These are phyloP conservation scores for Neostethus bicornis DNA, from an alignment of 2,797 vertebrate species.

Conservation along the genomic window DNA sequence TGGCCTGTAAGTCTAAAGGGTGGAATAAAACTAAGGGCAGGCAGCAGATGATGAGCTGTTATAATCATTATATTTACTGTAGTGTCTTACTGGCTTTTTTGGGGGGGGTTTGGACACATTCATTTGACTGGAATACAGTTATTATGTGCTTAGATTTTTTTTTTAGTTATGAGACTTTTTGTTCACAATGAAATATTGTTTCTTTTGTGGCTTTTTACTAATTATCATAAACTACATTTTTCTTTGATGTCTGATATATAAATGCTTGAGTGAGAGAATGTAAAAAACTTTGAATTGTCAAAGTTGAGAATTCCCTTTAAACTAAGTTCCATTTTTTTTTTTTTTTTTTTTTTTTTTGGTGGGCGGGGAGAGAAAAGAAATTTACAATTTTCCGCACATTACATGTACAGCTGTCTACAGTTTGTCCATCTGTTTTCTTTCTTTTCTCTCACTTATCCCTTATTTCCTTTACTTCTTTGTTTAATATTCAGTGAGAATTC, in stretches of 20 bases:
- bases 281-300: slow-evolving; percentile 45
- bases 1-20: slow-evolving; percentile 29
- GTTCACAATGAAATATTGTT: slow-evolving; percentile 1
- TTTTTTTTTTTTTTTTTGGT: too few relatives aligned
- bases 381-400: slow-evolving; percentile 69
- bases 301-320: slow-evolving; percentile 61
- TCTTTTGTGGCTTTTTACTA: slow-evolving; percentile 2
- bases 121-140: slow-evolving; percentile 14
- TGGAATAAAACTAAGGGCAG: slow-evolving; percentile 8
- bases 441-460: slow-evolving; percentile 8
- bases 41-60: slow-evolving; percentile 43
- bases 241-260: slow-evolving; percentile 19
- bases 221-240: slow-evolving; percentile 3
- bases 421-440: slow-evolving; percentile 31
- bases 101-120: slow-evolving; percentile 14
- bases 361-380: slow-evolving; percentile 64
- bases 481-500: slow-evolving; percentile 2
- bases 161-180: slow-evolving; percentile 8
- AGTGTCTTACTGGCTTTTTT: slow-evolving; percentile 31
- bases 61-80: slow-evolving; percentile 55
- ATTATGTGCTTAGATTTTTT: slow-evolving; percentile 21
- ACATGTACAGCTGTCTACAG: slow-evolving; percentile 62
- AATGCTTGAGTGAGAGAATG: slow-evolving; percentile 3
- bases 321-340: too few relatives aligned
- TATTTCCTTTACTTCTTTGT: not conserved